Conservation (phyloP, 2,888 invertebrate species). For the Podotricha telesiphe region DNA sequence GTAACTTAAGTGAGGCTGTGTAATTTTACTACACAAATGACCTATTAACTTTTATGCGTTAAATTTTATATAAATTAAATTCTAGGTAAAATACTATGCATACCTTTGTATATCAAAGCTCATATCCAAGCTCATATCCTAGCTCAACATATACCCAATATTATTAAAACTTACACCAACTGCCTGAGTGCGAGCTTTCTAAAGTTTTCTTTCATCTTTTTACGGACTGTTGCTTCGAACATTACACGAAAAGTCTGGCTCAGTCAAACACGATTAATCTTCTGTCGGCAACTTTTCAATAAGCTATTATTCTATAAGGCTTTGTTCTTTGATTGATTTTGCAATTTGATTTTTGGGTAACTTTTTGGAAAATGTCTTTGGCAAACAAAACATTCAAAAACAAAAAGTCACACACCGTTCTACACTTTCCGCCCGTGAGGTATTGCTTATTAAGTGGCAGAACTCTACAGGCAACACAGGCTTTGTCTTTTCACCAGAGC, state of each 20-base stretch:
- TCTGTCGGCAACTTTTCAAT: slow-evolving; percentile 33
- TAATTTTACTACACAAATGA: neutral
- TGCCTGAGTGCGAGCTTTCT: slow-evolving; percentile 27
- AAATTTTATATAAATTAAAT: neutral
- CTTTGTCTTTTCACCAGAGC: too few relatives aligned
- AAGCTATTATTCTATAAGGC: slow-evolving; percentile 29
- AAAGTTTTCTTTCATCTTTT: slow-evolving; percentile 31
- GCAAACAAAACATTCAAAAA: too few relatives aligned
- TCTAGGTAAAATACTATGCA: slow-evolving; percentile 1
- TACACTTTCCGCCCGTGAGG: too few relatives aligned
- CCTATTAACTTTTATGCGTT: neutral
- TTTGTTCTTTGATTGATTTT: slow-evolving; percentile 13
- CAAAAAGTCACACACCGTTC: too few relatives aligned
- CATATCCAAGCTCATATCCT: slow-evolving; percentile 25
- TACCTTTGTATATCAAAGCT: slow-evolving; percentile 6
- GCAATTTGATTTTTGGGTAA: neutral
- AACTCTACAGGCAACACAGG: too few relatives aligned
- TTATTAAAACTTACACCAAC: slow-evolving; percentile 46
- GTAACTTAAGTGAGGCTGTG: too few relatives aligned
- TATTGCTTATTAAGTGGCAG: too few relatives aligned
- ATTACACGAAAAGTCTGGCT: slow-evolving; percentile 27
- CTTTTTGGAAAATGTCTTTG: neutral
- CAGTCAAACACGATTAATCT: slow-evolving; percentile 28
- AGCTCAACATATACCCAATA: slow-evolving; percentile 41
- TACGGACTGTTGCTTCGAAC: slow-evolving; percentile 32